Evolutionary conservation across 2,888 invertebrate genomes (phyloP), one percentile per base, ranked within the genome.

Genomic region (Dusona sp.): DNA sequence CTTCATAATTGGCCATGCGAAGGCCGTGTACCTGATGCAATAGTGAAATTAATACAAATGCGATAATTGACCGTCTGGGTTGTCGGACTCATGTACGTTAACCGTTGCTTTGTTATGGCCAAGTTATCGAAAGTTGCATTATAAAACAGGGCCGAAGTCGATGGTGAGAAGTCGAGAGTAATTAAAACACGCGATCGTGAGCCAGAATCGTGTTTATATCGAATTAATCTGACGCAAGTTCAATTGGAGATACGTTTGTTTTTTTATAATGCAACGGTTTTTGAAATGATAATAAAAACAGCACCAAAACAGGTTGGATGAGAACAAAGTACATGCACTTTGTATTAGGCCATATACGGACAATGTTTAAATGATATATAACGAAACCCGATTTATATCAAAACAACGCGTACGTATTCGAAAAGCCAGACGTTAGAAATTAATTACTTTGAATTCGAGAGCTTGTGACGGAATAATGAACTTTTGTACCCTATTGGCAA

Each of bases 41-140:
- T 65, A 42, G 22, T 77, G 68, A 78, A 77, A 83, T 81, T 74
- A 78, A 83, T 67, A 80, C 83, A 73, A 86, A 42, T 29, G 65
- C 77, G 42, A 83, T 74, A 80, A 86, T 86, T 80, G 80, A 72
- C 81, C 51, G 74, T 80, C 77, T 77, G 16, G 73, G 25, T 57
- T 45, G 38, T 29, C 74, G 45, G 42, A 67, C 54, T n/a, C 36
- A 38, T 73, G 74, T 51, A 42, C 42, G 51, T 83, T 48, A 72
- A 57, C 48, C 45, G 29, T 61, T 36, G 16, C 25, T 38, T 45
- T 45, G 65, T 65, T 33, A n/a, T 38, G 29, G 45, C 42, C 65
- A 67, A 72, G 25, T 29, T 79, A 79, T 57, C 74, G 68, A 82
- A 82, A 82, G 38, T 80, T 65, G 70, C 33, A 57, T 42, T 57